Percentiles rank a stretch among this genome's conserved stretches.
Evolutionary conservation across 2,888 invertebrate species (phyloP).

Genomic region (Synanthedon myopaeformis): DNA sequence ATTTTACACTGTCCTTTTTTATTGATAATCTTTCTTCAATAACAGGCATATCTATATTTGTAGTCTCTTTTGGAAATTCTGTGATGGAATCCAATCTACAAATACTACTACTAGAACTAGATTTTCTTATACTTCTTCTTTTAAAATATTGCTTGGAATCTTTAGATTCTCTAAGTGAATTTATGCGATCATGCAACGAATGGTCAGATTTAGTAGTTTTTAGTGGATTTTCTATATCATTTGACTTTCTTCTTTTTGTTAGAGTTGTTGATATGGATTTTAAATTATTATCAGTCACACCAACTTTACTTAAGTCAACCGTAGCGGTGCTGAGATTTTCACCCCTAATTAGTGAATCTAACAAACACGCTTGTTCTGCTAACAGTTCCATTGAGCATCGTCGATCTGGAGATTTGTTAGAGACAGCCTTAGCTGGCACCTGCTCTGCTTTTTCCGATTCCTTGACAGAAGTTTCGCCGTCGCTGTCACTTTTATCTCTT

Average conservation of each 20-base stretch:
- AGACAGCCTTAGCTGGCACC: constrained; percentile 7
- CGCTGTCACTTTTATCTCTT: constrained; percentile 64
- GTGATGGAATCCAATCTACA: constrained; percentile 57
- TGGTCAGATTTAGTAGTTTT: constrained; percentile 61
- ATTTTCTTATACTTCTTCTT: constrained; percentile 52
- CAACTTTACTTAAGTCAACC: constrained; percentile 59
- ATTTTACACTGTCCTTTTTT: constrained; percentile 18
- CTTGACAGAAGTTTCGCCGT: constrained; percentile 11
- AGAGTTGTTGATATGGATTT: constrained; percentile 14
- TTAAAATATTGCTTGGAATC: constrained; percentile 27
- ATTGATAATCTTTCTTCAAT: constrained; percentile 56
- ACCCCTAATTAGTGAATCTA: constrained; percentile 64
- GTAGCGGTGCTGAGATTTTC: constrained; percentile 61
- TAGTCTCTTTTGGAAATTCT: constrained; percentile 44
- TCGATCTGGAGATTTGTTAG: constrained; percentile 44
- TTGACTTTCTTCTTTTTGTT: constrained; percentile 20
- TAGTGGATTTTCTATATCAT: constrained; percentile 27
- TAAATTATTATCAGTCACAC: constrained; percentile 18
- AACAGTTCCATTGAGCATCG: constrained; percentile 70
- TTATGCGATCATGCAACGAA: constrained; percentile 45
- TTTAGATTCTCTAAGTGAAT: constrained; percentile 24
- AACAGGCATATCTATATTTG: constrained; percentile 32
- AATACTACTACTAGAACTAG: constrained; percentile 51
- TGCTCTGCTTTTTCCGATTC: constrained; percentile 7
- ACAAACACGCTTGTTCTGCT: constrained; percentile 65